These are phyloP conservation scores for Petaurus breviceps DNA, from an alignment of 2,113 vertebrate genomes.

Conservation along the genomic window DNA sequence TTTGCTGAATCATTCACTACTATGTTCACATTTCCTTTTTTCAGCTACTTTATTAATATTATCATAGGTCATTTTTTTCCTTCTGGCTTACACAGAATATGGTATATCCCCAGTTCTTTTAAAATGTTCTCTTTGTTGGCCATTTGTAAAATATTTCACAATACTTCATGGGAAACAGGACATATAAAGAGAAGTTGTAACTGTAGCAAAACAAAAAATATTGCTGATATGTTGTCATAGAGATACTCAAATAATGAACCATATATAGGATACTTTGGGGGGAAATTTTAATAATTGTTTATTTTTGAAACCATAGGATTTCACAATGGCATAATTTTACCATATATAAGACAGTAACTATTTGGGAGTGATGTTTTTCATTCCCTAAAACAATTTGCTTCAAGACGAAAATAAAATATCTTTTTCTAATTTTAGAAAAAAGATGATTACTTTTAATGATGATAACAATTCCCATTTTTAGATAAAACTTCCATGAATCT, in stretches of 20 bases:
- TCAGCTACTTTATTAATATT: not conserved
- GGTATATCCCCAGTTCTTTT: not conserved
- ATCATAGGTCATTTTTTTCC: slow-evolving; percentile 13
- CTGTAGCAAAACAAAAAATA: slow-evolving; percentile 27
- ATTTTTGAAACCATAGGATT: not conserved
- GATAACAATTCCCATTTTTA: slow-evolving; percentile 21
- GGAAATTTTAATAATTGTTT: not conserved
- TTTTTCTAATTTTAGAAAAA: slow-evolving; percentile 37
- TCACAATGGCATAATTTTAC: not conserved
- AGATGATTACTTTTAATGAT: slow-evolving; percentile 18
- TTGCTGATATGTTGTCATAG: not conserved
- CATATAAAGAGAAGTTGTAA: slow-evolving; percentile 30
- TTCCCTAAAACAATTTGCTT: not conserved
- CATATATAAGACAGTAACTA: not conserved
- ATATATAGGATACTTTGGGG: not conserved
- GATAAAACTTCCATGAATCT: not conserved
- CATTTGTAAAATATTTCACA: slow-evolving; percentile 8
- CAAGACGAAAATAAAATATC: slow-evolving; percentile 20
- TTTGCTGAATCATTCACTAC: not conserved
- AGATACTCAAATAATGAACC: slow-evolving; percentile 27
- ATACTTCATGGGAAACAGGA: slow-evolving; percentile 30
- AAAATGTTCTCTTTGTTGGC: not conserved
- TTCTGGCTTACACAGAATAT: not conserved
- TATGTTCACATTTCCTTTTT: not conserved
- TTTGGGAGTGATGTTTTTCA: not conserved